These are phyloP conservation scores for Bimastos eiseni DNA, from an alignment of 2,888 invertebrate species.

Conservation along the genomic window DNA sequence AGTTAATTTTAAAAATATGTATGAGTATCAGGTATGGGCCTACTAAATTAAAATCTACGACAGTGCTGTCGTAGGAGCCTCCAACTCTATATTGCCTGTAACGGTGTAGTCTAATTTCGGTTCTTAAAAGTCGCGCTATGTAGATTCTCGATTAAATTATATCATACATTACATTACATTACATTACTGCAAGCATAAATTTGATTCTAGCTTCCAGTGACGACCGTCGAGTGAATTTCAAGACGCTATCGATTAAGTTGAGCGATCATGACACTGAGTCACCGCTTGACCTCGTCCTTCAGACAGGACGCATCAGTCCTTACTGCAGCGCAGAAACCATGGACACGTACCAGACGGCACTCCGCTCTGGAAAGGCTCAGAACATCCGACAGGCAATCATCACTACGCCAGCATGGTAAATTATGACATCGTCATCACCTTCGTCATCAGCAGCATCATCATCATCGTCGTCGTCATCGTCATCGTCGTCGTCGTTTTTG, in stretches of 20 bases:
- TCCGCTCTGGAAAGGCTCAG: slow-evolving; percentile 30
- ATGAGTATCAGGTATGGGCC: too few relatives aligned
- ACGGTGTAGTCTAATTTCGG: too few relatives aligned
- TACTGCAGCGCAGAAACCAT: slow-evolving; percentile 36
- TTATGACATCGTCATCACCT: too few relatives aligned
- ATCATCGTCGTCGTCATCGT: background rate
- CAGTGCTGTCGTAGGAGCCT: too few relatives aligned
- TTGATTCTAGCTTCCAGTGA: background rate
- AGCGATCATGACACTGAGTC: slow-evolving; percentile 36
- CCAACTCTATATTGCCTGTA: too few relatives aligned
- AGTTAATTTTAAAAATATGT: too few relatives aligned
- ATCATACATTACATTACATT: too few relatives aligned
- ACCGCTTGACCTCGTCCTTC: slow-evolving; percentile 39
- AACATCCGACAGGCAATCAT: slow-evolving; percentile 32
- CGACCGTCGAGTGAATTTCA: slow-evolving; percentile 18
- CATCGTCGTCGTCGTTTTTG: background rate
- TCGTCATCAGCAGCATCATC: background rate
- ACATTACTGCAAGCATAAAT: background rate
- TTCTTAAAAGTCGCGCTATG: too few relatives aligned
- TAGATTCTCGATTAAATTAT: too few relatives aligned
- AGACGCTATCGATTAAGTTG: slow-evolving; percentile 37
- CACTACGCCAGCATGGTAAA: slow-evolving; percentile 36
- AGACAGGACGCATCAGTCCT: slow-evolving; percentile 32
- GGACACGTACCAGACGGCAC: slow-evolving; percentile 26
- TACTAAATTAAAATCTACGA: too few relatives aligned